A percentile compares a stretch with the other conserved stretches of the same genome.
These are phyloP conservation scores for Lophura nycthemera DNA, from an alignment of 2,113 vertebrate species.

Conservation along the genomic window DNA sequence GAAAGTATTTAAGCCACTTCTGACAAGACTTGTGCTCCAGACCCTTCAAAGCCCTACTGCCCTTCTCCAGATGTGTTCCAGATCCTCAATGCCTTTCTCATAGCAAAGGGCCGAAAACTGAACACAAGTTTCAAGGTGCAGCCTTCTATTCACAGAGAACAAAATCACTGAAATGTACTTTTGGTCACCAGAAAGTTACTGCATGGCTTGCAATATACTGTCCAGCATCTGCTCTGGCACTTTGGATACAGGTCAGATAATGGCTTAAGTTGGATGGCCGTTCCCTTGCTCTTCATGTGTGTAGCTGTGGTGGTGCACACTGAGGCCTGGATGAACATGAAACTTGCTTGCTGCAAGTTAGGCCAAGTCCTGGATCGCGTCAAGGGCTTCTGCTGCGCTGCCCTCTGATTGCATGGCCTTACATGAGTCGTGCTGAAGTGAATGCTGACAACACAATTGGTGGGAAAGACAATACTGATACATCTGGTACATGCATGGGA, in stretches of 20 bases:
- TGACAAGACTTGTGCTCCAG: too few species aligned
- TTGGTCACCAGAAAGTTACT: neutral
- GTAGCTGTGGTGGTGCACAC: accelerated
- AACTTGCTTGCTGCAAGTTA: neutral
- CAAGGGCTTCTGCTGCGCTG: too few species aligned
- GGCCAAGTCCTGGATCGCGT: too few species aligned
- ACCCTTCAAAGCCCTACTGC: too few species aligned
- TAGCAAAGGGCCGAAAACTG: too few species aligned
- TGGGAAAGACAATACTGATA: accelerated
- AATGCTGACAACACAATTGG: accelerated
- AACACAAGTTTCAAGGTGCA: too few species aligned
- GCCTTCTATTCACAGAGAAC: accelerated
- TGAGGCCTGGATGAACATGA: neutral
- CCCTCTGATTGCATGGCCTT: accelerated
- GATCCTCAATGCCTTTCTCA: too few species aligned
- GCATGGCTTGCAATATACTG: neutral
- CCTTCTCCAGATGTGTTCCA: too few species aligned
- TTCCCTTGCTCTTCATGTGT: accelerated
- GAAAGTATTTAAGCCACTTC: neutral
- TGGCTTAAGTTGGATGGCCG: neutral
- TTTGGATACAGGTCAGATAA: neutral
- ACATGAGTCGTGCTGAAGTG: accelerated
- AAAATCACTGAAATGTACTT: neutral
- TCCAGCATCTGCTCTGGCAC: accelerated
- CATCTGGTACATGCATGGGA: accelerated